Conservation (phyloP, 2,888 invertebrate species). For the Seira ritae region DNA sequence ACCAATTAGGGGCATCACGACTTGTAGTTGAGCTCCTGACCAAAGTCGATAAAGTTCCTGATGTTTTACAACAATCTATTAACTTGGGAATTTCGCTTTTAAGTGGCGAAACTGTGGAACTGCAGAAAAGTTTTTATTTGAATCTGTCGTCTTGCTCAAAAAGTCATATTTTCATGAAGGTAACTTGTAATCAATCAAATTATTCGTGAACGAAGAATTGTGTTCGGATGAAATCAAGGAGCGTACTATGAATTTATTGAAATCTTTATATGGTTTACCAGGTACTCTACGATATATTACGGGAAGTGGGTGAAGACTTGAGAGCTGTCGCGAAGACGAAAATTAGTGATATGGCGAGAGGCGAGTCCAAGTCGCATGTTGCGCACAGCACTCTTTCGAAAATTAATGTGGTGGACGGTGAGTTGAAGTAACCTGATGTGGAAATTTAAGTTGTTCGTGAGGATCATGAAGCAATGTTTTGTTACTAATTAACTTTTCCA, state of each 20-base stretch:
- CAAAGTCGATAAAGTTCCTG: slow-evolving; percentile 71
- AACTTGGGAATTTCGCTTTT: slow-evolving; percentile 73
- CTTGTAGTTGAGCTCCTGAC: slow-evolving; percentile 73
- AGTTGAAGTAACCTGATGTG: neutral
- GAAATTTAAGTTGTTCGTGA: too few relatives aligned
- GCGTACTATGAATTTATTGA: too few relatives aligned
- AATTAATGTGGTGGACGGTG: slow-evolving; percentile 61
- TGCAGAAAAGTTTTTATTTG: slow-evolving; percentile 72
- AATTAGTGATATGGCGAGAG: slow-evolving; percentile 73
- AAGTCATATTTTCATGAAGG: slow-evolving; percentile 73
- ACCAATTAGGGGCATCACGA: slow-evolving; percentile 72
- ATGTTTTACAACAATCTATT: slow-evolving; percentile 72
- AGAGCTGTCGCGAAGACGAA: slow-evolving; percentile 73
- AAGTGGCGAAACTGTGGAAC: slow-evolving; percentile 72
- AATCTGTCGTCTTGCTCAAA: slow-evolving; percentile 71
- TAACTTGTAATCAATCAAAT: slow-evolving; percentile 59
- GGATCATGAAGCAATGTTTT: too few relatives aligned
- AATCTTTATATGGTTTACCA: slow-evolving; percentile 29
- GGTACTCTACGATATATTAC: slow-evolving; percentile 72
- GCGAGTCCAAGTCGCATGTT: slow-evolving; percentile 72
- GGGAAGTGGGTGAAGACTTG: slow-evolving; percentile 73
- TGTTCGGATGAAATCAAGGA: neutral
- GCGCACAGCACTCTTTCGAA: slow-evolving; percentile 71
- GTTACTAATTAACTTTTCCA: slow-evolving; percentile 20
- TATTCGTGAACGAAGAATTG: neutral